These are phyloP conservation scores for Chrysolophus pictus DNA, from an alignment of 2,797 vertebrate genomes.

Conservation along the genomic window DNA sequence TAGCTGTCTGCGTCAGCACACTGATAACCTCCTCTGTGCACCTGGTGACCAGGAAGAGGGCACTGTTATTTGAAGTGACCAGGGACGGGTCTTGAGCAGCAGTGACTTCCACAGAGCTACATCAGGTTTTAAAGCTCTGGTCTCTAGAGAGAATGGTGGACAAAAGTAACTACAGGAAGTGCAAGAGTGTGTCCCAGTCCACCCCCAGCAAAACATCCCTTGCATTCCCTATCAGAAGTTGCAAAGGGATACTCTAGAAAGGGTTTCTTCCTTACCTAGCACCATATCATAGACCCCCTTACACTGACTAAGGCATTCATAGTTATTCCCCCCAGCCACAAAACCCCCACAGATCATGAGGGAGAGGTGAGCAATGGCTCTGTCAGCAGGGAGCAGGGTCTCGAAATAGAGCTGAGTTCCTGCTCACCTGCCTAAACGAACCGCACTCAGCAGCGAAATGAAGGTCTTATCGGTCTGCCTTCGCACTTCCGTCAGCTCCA, in stretches of 20 bases:
- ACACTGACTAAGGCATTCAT: accelerated
- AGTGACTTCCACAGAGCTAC: not conserved
- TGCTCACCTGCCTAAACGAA: conserved; percentile 91
- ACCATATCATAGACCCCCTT: not conserved
- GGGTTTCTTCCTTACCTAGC: not conserved
- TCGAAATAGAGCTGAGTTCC: not conserved
- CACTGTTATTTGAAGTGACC: not conserved
- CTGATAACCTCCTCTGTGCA: conserved; percentile 90
- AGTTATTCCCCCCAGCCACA: not conserved
- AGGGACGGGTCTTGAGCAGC: not conserved
- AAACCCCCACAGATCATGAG: not conserved
- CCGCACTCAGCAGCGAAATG: conserved; percentile 89
- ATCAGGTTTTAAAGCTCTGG: not conserved
- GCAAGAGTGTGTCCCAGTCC: not conserved
- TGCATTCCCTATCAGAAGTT: not conserved
- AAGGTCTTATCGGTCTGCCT: conserved; percentile 92
- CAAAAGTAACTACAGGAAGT: not conserved
- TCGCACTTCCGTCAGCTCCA: conserved; percentile 92
- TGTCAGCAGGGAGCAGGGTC: not conserved
- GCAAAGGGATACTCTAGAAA: not conserved
- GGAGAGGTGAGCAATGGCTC: not conserved
- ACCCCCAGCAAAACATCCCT: not conserved
- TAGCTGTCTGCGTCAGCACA: conserved; percentile 83
- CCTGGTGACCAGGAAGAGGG: conserved; percentile 74
- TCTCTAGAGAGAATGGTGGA: not conserved